These are phyloP conservation scores for Neopelma chrysocephalum DNA, from an alignment of 2,797 vertebrate genomes.

Conservation along the genomic window DNA sequence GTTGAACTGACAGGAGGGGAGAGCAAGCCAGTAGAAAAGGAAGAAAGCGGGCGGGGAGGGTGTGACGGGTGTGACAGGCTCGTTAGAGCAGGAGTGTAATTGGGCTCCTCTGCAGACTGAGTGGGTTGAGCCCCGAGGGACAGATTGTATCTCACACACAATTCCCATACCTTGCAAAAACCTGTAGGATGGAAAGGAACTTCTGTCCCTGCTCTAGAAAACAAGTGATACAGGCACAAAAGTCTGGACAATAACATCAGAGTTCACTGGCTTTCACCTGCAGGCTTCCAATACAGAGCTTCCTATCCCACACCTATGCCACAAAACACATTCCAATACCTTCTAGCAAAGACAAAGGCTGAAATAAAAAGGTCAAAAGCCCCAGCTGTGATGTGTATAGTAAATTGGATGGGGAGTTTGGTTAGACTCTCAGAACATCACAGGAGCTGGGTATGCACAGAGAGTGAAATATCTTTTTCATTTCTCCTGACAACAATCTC, in stretches of 20 bases:
- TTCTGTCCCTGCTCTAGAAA: neutral
- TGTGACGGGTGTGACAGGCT: neutral
- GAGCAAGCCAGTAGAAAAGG: neutral
- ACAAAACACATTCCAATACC: neutral
- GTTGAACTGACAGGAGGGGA: neutral
- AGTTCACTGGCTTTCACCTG: neutral
- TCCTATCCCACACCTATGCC: neutral
- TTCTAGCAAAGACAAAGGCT: neutral
- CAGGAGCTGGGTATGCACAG: neutral
- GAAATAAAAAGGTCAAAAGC: neutral
- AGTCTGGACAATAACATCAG: neutral
- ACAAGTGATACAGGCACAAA: neutral
- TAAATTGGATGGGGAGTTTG: neutral
- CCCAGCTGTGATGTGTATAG: neutral
- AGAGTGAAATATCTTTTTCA: neutral
- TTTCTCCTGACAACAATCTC: neutral
- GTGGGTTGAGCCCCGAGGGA: slow-evolving; percentile 41
- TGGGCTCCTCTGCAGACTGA: slow-evolving; percentile 27
- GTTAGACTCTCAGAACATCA: neutral
- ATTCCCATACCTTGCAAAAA: slow-evolving; percentile 35
- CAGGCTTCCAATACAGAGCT: neutral
- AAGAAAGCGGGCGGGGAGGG: neutral
- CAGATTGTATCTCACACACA: slow-evolving; percentile 23
- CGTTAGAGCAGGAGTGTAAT: neutral
- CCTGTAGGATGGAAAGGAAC: neutral